Conservation (phyloP, 2,797 vertebrate genomes). For the Melanogrammus aeglefinus region DNA sequence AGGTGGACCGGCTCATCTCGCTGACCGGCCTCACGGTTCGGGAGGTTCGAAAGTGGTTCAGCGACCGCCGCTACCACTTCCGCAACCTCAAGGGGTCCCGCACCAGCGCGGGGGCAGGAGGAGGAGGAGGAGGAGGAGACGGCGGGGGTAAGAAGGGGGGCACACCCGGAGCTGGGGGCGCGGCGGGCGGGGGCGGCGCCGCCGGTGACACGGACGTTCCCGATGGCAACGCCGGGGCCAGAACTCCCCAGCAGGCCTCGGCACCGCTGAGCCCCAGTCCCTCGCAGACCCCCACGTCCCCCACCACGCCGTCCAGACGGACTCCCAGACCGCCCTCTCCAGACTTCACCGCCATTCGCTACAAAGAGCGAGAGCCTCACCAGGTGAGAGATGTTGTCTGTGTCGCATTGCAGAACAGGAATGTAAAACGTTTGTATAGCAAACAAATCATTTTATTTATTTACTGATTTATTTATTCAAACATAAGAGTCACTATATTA, state of each 20-base stretch:
- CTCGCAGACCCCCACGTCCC: slow-evolving; percentile 72
- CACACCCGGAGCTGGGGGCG: not conserved
- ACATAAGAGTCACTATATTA: not conserved
- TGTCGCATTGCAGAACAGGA: not conserved
- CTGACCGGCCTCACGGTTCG: slow-evolving; percentile 88
- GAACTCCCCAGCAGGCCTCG: slow-evolving; percentile 63
- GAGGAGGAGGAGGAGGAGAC: slow-evolving; percentile 6
- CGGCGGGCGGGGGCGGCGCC: slow-evolving; percentile 18
- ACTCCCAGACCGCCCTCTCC: slow-evolving; percentile 83
- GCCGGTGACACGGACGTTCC: slow-evolving; percentile 67
- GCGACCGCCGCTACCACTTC: slow-evolving; percentile 92
- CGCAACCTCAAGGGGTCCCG: slow-evolving; percentile 80
- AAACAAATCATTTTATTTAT: too few species aligned
- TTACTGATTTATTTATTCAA: too few species aligned
- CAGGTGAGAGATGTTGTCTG: slow-evolving; percentile 76
- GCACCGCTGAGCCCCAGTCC: slow-evolving; percentile 64
- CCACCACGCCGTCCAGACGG: slow-evolving; percentile 75
- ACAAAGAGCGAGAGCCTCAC: slow-evolving; percentile 92
- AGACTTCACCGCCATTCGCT: slow-evolving; percentile 90
- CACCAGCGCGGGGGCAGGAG: slow-evolving; percentile 38
- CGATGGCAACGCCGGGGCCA: slow-evolving; percentile 55
- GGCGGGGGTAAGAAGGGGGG: slow-evolving; percentile 47
- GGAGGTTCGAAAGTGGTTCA: slow-evolving; percentile 98
- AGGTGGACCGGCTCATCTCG: slow-evolving; percentile 89
- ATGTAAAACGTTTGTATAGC: not conserved